Evolutionary conservation across 2,797 vertebrate species (phyloP), one percentile per base, ranked within the genome.

Genomic region (Microctenopoma stevenorrisi): DNA sequence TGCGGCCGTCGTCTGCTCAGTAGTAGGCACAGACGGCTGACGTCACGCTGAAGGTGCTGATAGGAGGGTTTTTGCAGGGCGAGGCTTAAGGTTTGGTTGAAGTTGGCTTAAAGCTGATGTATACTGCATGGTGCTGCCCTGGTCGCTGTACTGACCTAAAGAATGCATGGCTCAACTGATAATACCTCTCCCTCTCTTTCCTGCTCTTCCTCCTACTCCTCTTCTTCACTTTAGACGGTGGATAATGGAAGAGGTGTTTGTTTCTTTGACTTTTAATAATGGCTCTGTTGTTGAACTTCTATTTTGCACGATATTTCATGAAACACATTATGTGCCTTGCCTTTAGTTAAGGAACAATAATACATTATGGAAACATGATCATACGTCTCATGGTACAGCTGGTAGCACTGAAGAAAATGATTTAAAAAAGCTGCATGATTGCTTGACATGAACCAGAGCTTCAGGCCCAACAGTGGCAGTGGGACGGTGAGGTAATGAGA

Each of bases 241-340:
- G 16, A 46, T 5, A 42, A 79, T 60, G 61, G 84, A 89, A 78
- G 72, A 53, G 65, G 78, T 85, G 63, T 82, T 63, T 79, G 37
- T 88, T 86, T 81, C 78, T 87, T 91, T 91, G 69, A 57, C 85
- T 84, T 89, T 90, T 76, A 83, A 88, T 79, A 85, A 76, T 72
- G 78, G 72, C 82, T 76, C 79, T 86, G 72, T 85, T 89, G 75
- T 86, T 91, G 74, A 87, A 84, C 83, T 88, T 94, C 89, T 94
- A 93, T 93, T 98, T 97, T 99, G 96, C 96, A 98, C 96, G 96
- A 94, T 92, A 92, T 94, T 96, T 96, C 95, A 91, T 95, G 89
- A 94, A 96, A 94, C 96, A 97, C 96, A 95, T 96, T 94, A 97
- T 95, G 97, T 99, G 97, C 97, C 97, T 99, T 98, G 96, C 95